These are phyloP conservation scores for Andrena haemorrhoa DNA, from an alignment of 2,888 invertebrate species.

Conservation along the genomic window DNA sequence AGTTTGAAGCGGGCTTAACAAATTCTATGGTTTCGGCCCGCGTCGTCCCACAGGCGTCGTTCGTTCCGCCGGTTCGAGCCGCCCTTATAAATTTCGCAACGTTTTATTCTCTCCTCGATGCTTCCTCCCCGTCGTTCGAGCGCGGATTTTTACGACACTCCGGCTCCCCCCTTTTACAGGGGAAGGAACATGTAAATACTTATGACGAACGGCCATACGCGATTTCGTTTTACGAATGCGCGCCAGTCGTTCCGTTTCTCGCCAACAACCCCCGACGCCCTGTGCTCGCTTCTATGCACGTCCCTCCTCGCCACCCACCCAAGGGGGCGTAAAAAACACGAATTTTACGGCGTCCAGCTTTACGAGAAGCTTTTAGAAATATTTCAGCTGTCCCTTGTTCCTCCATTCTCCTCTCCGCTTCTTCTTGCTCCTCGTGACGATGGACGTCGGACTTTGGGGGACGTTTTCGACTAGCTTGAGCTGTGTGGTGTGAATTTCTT, in stretches of 20 bases:
- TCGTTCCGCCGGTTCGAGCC: constrained; percentile 31
- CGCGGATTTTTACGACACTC: constrained; percentile 63
- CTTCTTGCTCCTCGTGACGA: too few relatives aligned
- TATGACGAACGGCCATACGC: constrained; percentile 57
- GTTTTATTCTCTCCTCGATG: constrained; percentile 62
- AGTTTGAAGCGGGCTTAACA: constrained; percentile 24
- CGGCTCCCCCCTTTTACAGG: constrained; percentile 14
- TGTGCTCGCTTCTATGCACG: background rate
- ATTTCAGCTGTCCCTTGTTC: constrained; percentile 50
- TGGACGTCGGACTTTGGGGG: too few relatives aligned
- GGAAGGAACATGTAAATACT: constrained; percentile 70
- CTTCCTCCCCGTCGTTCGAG: constrained; percentile 52
- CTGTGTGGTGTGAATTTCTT: too few relatives aligned
- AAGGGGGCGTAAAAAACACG: constrained; percentile 48
- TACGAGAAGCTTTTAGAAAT: constrained; percentile 67
- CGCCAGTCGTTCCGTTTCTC: constrained; percentile 49
- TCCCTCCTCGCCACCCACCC: background rate
- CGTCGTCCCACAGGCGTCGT: constrained; percentile 52
- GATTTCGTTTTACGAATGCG: constrained; percentile 70
- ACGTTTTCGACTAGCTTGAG: too few relatives aligned
- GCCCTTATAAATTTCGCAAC: constrained; percentile 68
- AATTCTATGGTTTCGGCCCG: constrained; percentile 16
- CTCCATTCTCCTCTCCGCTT: too few relatives aligned
- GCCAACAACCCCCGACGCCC: constrained; percentile 25
- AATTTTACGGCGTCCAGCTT: constrained; percentile 67